Conservation (phyloP, 2,113 vertebrate genomes). For the Tachysurus vachellii region DNA sequence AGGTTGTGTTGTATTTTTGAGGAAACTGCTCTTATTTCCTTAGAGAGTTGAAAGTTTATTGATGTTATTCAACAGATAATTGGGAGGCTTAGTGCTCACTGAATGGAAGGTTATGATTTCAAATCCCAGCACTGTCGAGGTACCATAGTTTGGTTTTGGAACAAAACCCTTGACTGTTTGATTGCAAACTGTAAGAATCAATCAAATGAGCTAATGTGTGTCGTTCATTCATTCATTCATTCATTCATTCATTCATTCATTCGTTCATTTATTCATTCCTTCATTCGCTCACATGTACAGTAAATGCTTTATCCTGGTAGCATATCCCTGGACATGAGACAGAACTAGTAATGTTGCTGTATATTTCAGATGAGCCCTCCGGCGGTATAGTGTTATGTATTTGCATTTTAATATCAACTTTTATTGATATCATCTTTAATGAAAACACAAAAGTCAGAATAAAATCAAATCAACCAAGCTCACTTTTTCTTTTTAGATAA, state of each 20-base stretch:
- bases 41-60: neutral
- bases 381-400: neutral
- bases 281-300: neutral
- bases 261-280: neutral
- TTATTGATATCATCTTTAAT: conserved; percentile 10
- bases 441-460: neutral
- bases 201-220: neutral
- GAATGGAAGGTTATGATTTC: neutral
- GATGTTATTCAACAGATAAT: neutral
- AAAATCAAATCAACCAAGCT: neutral
- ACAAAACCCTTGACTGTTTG: neutral
- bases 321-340: neutral
- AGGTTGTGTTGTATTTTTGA: neutral
- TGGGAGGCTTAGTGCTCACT: no score
- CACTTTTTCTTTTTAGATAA: neutral
- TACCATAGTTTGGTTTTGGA: neutral
- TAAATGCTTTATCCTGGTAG: neutral
- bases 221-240: neutral
- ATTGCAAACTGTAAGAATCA: neutral
- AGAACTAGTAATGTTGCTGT: neutral
- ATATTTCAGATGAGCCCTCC: neutral
- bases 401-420: neutral
- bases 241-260: neutral
- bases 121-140: neutral
- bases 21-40: neutral